These are phyloP conservation scores for Porites cylindrica DNA, from an alignment of 92 coral and sea anemone genomes.

Conservation along the genomic window DNA sequence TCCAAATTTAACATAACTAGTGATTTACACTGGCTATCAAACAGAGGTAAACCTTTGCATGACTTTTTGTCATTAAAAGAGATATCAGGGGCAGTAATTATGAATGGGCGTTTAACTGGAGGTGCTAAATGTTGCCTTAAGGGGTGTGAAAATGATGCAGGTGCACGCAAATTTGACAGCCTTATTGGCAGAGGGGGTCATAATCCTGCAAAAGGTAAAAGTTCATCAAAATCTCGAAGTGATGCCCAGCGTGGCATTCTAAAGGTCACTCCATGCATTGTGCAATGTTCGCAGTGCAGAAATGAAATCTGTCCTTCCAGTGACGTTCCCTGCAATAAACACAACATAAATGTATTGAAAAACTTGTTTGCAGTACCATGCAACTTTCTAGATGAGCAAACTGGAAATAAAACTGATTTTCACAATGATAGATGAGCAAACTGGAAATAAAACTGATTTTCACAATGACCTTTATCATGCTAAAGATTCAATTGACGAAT, in stretches of 20 bases:
- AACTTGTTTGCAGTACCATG: constrained; percentile 46
- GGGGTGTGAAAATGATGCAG: constrained; percentile 52
- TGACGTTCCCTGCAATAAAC: constrained; percentile 24
- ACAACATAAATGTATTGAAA: constrained; percentile 22
- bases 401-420: constrained; percentile 15
- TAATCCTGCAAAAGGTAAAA: constrained; percentile 16
- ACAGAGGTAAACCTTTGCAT: constrained; percentile 46
- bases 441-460: constrained; percentile 15
- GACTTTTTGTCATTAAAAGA: constrained; percentile 18
- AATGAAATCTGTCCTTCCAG: constrained; percentile 27
- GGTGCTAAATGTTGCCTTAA: constrained; percentile 2
- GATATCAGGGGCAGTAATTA: constrained; percentile 32
- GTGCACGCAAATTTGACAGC: constrained; percentile 38
- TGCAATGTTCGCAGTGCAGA: constrained; percentile 31
- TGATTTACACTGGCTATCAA: constrained; percentile 40
- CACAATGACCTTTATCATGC: constrained; percentile 19
- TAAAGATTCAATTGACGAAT: neutral
- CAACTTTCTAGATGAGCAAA: constrained; percentile 39
- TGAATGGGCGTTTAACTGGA: too few relatives aligned
- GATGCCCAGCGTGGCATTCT: constrained; percentile 23
- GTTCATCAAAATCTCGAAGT: constrained; percentile 24
- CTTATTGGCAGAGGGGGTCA: constrained; percentile 10
- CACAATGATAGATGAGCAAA: constrained; percentile 31
- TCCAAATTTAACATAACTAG: neutral
- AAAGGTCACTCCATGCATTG: neutral